phyloP scores from a whole-genome alignment of 30 jellyfish, hydroid and myxozoan genomes.

The Chrysaora quinquecirrha region DNA sequence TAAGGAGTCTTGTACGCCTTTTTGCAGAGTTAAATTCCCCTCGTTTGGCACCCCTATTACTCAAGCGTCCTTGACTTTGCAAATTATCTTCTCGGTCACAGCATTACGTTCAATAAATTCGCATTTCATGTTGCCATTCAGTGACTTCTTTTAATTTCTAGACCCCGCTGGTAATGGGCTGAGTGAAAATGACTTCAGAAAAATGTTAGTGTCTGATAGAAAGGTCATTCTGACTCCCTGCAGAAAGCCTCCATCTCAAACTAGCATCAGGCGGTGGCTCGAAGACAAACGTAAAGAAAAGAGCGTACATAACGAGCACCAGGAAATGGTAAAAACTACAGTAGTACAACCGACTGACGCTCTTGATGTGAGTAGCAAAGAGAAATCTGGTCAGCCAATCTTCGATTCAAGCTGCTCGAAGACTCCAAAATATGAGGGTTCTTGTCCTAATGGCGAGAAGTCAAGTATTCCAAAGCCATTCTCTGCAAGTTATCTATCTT shows the following conservation, averaged over 20 bases:
- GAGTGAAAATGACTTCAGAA: slow-evolving; percentile 27
- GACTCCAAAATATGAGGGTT: too few relatives aligned
- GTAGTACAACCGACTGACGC: background rate
- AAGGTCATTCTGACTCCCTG: slow-evolving; percentile 68
- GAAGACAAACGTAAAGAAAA: slow-evolving; percentile 4
- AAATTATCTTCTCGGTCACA: too few relatives aligned
- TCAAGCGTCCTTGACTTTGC: too few relatives aligned
- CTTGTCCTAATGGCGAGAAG: background rate
- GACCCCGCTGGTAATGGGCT: slow-evolving; percentile 20
- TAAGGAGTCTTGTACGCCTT: too few relatives aligned
- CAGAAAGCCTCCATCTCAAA: slow-evolving; percentile 71
- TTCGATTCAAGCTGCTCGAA: background rate
- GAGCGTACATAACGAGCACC: background rate
- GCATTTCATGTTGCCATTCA: background rate
- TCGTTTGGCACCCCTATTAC: background rate
- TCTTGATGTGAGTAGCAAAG: background rate
- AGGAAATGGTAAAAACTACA: background rate
- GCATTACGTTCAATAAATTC: background rate
- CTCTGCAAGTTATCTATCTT: background rate
- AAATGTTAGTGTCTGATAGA: slow-evolving; percentile 28
- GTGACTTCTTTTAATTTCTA: background rate
- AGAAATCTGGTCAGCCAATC: background rate
- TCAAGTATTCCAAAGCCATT: slow-evolving; percentile 10
- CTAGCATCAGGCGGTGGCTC: slow-evolving; percentile 41
- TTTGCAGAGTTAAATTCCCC: too few relatives aligned